phyloP scores from a whole-genome alignment of 2,797 vertebrate species.

The Huso huso region DNA sequence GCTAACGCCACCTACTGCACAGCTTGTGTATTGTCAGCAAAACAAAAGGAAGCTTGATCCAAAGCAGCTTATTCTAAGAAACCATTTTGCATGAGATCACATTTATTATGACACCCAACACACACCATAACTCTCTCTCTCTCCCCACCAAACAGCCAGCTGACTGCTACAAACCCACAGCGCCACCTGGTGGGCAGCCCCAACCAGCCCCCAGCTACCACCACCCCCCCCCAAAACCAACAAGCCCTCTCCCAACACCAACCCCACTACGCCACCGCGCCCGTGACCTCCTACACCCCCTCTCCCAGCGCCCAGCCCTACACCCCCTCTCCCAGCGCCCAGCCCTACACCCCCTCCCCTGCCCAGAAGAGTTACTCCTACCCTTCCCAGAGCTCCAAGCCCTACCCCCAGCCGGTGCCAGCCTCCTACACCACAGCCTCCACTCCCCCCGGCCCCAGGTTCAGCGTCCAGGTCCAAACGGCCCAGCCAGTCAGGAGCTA shows the following conservation, averaged over 20 bases:
- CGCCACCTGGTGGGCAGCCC: slow-evolving; percentile 41
- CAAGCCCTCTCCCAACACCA: slow-evolving; percentile 15
- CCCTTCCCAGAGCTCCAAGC: slow-evolving; percentile 25
- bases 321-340: slow-evolving; percentile 21
- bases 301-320: slow-evolving; percentile 21
- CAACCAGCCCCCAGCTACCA: slow-evolving; percentile 53
- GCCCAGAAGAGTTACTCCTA: slow-evolving; percentile 36
- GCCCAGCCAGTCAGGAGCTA: slow-evolving; percentile 76
- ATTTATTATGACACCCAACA: no score
- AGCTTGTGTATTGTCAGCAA: no score
- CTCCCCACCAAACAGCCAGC: slow-evolving; percentile 46
- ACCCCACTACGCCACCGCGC: slow-evolving; percentile 44
- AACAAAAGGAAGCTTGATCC: no score
- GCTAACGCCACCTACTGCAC: no score
- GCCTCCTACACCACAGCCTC: slow-evolving; percentile 79
- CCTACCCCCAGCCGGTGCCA: slow-evolving; percentile 68
- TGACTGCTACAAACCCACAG: slow-evolving; percentile 54
- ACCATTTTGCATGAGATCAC: no score
- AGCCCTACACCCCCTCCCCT: slow-evolving; percentile 3
- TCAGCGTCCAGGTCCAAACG: slow-evolving; percentile 81
- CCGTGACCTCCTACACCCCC: slow-evolving; percentile 42
- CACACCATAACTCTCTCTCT: background rate
- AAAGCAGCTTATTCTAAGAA: no score
- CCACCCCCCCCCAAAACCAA: slow-evolving; percentile 59
- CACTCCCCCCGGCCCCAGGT: slow-evolving; percentile 69